Evolutionary conservation across 2,797 vertebrate genomes (phyloP).

Genomic region (Bryconaethiops microstoma): DNA sequence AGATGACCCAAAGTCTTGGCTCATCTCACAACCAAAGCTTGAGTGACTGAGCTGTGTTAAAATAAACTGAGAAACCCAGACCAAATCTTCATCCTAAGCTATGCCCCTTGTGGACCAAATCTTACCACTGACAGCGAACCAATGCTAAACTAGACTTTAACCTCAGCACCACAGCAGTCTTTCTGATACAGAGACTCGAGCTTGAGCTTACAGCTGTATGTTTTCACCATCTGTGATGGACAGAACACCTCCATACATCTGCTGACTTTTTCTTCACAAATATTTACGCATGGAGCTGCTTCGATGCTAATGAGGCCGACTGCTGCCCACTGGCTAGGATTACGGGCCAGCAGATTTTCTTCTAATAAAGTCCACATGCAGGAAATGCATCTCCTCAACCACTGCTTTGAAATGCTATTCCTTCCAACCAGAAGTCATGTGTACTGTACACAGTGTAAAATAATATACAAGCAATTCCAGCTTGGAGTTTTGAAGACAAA

Average conservation of each 20-base stretch:
- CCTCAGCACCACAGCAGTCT: neutral
- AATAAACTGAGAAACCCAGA: constrained; percentile 20
- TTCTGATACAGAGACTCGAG: neutral
- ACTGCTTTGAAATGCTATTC: constrained; percentile 34
- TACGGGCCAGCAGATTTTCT: constrained; percentile 48
- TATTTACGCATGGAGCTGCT: constrained; percentile 46
- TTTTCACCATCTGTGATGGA: constrained; percentile 46
- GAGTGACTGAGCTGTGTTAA: constrained; percentile 5
- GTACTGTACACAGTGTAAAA: constrained; percentile 21
- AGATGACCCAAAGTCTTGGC: constrained; percentile 32
- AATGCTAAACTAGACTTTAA: neutral
- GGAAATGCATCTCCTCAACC: constrained; percentile 48
- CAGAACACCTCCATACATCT: constrained; percentile 49
- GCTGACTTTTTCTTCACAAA: constrained; percentile 48
- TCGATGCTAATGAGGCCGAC: constrained; percentile 49
- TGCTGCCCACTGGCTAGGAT: constrained; percentile 55
- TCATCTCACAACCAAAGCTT: constrained; percentile 22
- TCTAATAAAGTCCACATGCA: constrained; percentile 56
- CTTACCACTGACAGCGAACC: neutral
- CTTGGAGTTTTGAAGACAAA: constrained; percentile 40
- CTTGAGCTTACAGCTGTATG: constrained; percentile 27
- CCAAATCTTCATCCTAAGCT: neutral
- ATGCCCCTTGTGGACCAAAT: neutral
- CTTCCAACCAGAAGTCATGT: constrained; percentile 17
- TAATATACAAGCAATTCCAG: constrained; percentile 38